phyloP scores from a whole-genome alignment of 2,113 vertebrate genomes.

The Dendrocopos noguchii region DNA sequence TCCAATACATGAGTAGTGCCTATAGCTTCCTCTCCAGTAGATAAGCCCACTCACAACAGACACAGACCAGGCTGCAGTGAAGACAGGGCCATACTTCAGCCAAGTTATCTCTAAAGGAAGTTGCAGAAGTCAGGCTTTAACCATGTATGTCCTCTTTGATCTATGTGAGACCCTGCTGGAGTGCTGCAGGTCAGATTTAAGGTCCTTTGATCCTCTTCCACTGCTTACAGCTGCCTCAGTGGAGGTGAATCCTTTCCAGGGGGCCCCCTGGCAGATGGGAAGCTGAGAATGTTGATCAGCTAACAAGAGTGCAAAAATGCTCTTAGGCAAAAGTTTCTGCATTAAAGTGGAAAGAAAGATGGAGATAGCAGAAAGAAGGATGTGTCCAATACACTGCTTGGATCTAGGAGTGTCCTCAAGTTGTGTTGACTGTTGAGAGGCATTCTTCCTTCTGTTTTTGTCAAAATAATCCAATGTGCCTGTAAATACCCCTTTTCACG shows the following conservation, averaged over 20 bases:
- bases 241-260: conserved; percentile 10
- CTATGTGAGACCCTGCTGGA: background rate
- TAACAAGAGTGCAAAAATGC: background rate
- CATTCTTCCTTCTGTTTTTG: background rate
- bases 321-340: background rate
- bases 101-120: background rate
- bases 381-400: background rate
- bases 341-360: background rate
- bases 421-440: background rate
- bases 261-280: conserved; percentile 15
- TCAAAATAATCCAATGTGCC: background rate
- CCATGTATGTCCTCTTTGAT: conserved; percentile 1
- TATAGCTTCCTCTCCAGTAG: background rate
- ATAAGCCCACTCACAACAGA: background rate
- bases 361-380: background rate
- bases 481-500: rapidly evolving
- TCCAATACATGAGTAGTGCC: background rate
- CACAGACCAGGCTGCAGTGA: rapidly evolving
- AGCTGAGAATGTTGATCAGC: background rate
- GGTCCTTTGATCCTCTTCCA: conserved; percentile 34
- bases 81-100: background rate
- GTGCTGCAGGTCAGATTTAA: conserved; percentile 8
- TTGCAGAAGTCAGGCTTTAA: background rate
- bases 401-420: background rate
- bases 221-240: background rate